Percentiles rank a stretch among this genome's conserved stretches.
Evolutionary conservation across 1,140 invertebrate genomes (phyloP).

Genomic region (Aricia agestis): DNA sequence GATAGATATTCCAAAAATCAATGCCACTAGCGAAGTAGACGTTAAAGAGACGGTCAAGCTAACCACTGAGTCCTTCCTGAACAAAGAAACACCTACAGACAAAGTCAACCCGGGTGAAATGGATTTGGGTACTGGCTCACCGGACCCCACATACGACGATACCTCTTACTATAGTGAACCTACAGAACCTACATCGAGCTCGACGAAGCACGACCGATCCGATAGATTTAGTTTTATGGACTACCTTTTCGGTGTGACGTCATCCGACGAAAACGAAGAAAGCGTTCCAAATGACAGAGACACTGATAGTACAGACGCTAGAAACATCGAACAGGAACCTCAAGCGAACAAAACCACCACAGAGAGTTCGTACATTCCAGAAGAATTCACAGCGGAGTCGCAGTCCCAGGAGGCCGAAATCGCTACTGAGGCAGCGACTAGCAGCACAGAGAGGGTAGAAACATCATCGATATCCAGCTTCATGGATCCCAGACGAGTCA

Average conservation of each 20-base stretch:
- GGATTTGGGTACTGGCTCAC: conserved; percentile 66
- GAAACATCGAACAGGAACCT: conserved; percentile 22
- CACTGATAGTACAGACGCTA: conserved; percentile 32
- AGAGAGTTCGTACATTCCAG: conserved; percentile 57
- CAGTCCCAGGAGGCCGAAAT: conserved; percentile 29
- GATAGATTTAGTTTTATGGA: conserved; percentile 66
- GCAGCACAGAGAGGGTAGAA: conserved; percentile 38
- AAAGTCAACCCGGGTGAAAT: conserved; percentile 49
- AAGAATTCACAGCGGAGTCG: conserved; percentile 53
- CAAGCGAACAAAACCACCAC: conserved; percentile 47
- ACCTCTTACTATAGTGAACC: conserved; percentile 42
- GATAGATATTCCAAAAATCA: conserved; percentile 56
- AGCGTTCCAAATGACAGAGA: conserved; percentile 23
- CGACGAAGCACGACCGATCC: conserved; percentile 40
- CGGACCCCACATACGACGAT: conserved; percentile 55
- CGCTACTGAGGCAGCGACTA: conserved; percentile 33
- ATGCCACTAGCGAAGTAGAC: conserved; percentile 26
- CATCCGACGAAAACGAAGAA: conserved; percentile 34
- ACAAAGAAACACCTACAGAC: conserved; percentile 38
- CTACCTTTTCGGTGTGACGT: conserved; percentile 58
- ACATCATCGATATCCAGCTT: conserved; percentile 61
- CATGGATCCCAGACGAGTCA: conserved; percentile 76
- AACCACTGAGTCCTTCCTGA: conserved; percentile 28
- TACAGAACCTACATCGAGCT: conserved; percentile 43
- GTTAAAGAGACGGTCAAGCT: conserved; percentile 30